Base-by-base conservation (phyloP, 2,888 invertebrate genomes). In the Phoenoteleia sp. region DNA sequence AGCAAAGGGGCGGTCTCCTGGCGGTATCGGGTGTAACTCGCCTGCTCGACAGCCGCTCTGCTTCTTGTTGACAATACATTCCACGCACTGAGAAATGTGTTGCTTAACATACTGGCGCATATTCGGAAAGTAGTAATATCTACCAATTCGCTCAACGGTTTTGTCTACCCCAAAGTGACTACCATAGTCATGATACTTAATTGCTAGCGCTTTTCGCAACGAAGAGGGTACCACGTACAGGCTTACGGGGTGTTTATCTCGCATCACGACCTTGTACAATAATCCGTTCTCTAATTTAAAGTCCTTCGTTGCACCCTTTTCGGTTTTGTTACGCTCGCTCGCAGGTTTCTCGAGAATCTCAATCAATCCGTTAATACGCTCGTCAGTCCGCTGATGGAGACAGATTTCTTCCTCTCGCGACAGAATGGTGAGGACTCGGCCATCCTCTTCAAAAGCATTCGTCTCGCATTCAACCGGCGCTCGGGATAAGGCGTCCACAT, bases 121-220 rank as follows among this genome's bases (percentile, higher is more conserved):
- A 0, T 84, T 49, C 0, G 83, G 75, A 29, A 89, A 88, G 47
- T 87, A 85, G 71, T 88, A 89, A 13, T 74, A 49, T 4, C 64
- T 7, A 2, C 42, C 17, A 9, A 89, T 36, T 27, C 62, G 36
- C 5, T 45, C 52, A 2, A 86, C 9, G 27, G 27, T 27, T 6
- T 27, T 27, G n/a, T n/a, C n/a, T n/a, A n/a, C n/a, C n/a, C n/a
- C n/a, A n/a, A n/a, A n/a, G n/a, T n/a, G n/a, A n/a, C n/a, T n/a
- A n/a, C n/a, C n/a, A n/a, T n/a, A n/a, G n/a, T n/a, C n/a, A n/a
- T n/a, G n/a, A n/a, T n/a, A n/a, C n/a, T n/a, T n/a, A n/a, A n/a
- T n/a, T n/a, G n/a, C n/a, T n/a, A n/a, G n/a, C n/a, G n/a, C n/a
- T n/a, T n/a, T n/a, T n/a, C n/a, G n/a, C n/a, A n/a, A n/a, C n/a